Conservation (phyloP, 2,113 vertebrate species). For the Marmota flaviventris region DNA sequence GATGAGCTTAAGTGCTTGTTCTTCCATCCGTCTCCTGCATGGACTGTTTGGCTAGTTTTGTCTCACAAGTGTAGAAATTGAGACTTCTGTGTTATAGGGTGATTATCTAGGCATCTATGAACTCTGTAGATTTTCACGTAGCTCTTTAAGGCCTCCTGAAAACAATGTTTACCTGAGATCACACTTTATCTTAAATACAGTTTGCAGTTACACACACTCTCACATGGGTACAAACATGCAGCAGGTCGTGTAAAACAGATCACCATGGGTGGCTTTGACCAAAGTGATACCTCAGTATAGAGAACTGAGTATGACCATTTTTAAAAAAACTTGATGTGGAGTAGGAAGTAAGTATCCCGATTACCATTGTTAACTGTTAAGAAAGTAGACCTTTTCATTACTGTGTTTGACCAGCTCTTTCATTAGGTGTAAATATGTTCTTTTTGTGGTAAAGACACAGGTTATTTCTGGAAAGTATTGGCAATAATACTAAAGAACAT, state of each 20-base stretch:
- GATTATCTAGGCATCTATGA: background rate
- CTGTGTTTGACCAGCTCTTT: background rate
- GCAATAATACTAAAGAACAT: background rate
- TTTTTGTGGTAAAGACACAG: slow-evolving; percentile 39
- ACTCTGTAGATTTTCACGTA: background rate
- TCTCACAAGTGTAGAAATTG: background rate
- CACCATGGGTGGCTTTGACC: background rate
- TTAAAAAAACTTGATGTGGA: background rate
- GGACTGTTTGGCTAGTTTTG: background rate
- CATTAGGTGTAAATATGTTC: background rate
- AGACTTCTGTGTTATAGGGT: background rate
- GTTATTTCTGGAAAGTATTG: background rate
- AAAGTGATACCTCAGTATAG: background rate
- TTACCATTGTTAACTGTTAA: background rate
- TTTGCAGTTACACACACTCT: background rate
- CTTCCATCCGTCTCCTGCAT: background rate
- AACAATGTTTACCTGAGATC: background rate
- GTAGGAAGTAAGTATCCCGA: background rate
- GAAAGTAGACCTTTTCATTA: slow-evolving; percentile 14
- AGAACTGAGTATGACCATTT: background rate
- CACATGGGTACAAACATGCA: background rate
- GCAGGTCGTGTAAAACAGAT: background rate
- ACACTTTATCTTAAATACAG: background rate
- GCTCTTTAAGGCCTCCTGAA: background rate
- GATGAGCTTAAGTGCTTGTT: background rate